phyloP scores from a whole-genome alignment of 2,113 vertebrate genomes.

The Equus przewalskii region DNA sequence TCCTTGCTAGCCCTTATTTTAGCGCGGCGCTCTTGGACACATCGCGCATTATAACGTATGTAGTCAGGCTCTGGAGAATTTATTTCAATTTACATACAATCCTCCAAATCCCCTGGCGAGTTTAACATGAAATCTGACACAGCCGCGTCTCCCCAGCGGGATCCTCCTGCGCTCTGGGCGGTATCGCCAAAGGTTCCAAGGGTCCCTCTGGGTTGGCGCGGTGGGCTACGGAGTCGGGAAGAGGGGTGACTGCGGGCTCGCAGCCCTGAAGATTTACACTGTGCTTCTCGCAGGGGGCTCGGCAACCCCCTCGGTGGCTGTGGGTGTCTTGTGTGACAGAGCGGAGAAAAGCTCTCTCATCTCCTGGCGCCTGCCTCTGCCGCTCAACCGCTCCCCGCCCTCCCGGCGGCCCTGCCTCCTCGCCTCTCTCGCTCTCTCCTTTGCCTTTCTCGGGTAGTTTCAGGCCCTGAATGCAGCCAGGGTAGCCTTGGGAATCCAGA shows the following conservation, averaged over 20 bases:
- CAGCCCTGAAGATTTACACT: conserved; percentile 76
- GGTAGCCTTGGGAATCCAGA: conserved; percentile 69
- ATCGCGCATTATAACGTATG: neutral
- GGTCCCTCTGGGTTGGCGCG: conserved; percentile 27
- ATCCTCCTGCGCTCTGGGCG: conserved; percentile 56
- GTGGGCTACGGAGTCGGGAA: conserved; percentile 48
- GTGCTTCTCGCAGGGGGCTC: conserved; percentile 79
- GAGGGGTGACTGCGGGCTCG: conserved; percentile 77
- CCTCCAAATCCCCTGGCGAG: conserved; percentile 64
- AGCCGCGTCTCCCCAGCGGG: conserved; percentile 8
- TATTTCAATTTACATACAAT: conserved; percentile 19
- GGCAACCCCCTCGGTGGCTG: conserved; percentile 83
- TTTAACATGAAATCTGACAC: conserved; percentile 55
- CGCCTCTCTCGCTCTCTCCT: conserved; percentile 65
- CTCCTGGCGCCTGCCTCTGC: conserved; percentile 78
- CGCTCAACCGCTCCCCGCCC: conserved; percentile 70
- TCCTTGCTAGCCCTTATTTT: conserved; percentile 28
- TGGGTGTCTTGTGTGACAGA: conserved; percentile 82
- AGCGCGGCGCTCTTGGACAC: conserved; percentile 45
- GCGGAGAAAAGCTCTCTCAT: conserved; percentile 80
- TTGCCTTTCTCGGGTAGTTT: conserved; percentile 79
- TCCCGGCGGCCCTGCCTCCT: conserved; percentile 54
- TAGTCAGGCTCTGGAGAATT: conserved; percentile 66
- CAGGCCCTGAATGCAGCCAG: conserved; percentile 79
- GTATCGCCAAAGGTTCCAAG: conserved; percentile 42